phyloP scores from a whole-genome alignment of 2,888 invertebrate genomes.

The Gari tellinella region DNA sequence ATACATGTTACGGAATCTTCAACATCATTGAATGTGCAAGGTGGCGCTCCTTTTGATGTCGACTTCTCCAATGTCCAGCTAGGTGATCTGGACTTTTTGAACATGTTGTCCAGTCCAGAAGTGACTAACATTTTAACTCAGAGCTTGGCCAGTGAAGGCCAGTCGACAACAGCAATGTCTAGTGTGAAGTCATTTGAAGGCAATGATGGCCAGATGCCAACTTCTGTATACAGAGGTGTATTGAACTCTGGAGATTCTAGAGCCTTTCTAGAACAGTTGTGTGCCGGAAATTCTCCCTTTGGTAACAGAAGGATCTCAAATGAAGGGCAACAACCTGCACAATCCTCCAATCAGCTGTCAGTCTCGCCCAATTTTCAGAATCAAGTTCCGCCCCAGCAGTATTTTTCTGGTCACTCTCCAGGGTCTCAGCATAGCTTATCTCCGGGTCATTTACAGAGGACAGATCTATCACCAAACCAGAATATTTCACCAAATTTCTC shows the following conservation, averaged over 20 bases:
- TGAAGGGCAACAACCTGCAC: slow-evolving; percentile 13
- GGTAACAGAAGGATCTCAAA: not conserved
- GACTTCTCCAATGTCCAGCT: slow-evolving; percentile 51
- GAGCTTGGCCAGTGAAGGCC: no score
- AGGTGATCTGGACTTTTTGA: slow-evolving; percentile 51
- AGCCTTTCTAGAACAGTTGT: slow-evolving; percentile 32
- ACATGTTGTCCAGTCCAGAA: slow-evolving; percentile 47
- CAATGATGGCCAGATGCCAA: no score
- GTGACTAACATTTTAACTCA: slow-evolving; percentile 5
- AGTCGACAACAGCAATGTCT: no score
- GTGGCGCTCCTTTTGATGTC: slow-evolving; percentile 35
- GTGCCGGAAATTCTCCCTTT: slow-evolving; percentile 15
- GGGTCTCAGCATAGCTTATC: slow-evolving; percentile 49
- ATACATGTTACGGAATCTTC: no score
- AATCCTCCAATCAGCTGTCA: slow-evolving; percentile 28
- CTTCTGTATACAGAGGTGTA: not conserved
- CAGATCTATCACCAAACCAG: not conserved
- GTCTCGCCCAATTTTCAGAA: slow-evolving; percentile 42
- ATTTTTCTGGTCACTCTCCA: slow-evolving; percentile 32
- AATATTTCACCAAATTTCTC: slow-evolving; percentile 4
- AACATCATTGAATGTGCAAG: no score
- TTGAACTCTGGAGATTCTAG: slow-evolving; percentile 7
- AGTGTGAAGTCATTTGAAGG: no score
- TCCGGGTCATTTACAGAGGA: slow-evolving; percentile 11
- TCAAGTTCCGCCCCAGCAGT: slow-evolving; percentile 29